A percentile compares a stretch with the other conserved stretches of the same genome.
These are phyloP conservation scores for Microtus pennsylvanicus DNA, from an alignment of 2,113 vertebrate species.

Conservation along the genomic window DNA sequence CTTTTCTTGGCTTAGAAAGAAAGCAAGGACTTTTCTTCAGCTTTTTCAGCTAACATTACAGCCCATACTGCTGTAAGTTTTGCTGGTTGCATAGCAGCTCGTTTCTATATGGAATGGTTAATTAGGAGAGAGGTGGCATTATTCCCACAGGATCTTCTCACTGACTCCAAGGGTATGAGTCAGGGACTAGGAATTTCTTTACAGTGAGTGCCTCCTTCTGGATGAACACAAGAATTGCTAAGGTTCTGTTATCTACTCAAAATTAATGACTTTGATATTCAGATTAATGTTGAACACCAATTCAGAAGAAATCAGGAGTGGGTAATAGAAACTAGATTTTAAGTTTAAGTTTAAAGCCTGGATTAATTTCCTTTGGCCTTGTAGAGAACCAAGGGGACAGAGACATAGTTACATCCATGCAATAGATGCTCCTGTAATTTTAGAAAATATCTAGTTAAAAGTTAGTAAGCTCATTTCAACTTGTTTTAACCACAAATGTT, in stretches of 20 bases:
- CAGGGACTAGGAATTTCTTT: background rate
- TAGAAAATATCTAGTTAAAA: background rate
- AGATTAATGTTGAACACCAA: background rate
- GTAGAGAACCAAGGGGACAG: background rate
- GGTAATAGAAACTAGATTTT: background rate
- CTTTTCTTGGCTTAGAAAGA: background rate
- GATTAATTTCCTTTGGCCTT: background rate
- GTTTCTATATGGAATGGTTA: constrained; percentile 28
- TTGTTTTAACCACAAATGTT: background rate
- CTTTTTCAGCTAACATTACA: background rate
- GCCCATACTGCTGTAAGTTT: background rate
- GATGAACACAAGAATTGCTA: background rate
- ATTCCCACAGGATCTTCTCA: background rate
- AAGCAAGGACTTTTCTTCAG: background rate
- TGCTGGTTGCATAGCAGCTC: background rate
- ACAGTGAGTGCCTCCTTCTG: constrained; percentile 50
- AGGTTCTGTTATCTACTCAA: background rate
- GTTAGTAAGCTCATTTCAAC: background rate
- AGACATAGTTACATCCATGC: background rate
- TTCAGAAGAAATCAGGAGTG: background rate
- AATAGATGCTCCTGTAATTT: background rate
- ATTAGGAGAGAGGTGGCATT: constrained; percentile 26
- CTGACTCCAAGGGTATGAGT: background rate
- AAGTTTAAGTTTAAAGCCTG: background rate
- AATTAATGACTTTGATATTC: background rate